Evolutionary conservation across 2,797 vertebrate species (phyloP).

Genomic region (Pseudomugil gertrudae): DNA sequence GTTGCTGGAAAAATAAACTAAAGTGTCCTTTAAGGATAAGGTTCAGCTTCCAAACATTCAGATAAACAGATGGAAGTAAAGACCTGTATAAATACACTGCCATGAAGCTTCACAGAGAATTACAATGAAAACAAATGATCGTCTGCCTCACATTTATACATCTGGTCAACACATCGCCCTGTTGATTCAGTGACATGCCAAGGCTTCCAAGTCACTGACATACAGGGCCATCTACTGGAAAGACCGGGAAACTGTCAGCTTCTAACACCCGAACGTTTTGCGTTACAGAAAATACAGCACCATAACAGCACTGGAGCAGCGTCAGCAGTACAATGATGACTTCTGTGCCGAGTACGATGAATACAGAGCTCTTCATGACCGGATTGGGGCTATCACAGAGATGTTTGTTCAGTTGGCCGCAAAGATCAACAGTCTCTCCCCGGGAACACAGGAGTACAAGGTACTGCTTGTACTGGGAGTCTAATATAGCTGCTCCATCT

Average conservation of each 20-base stretch:
- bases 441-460: slow-evolving; percentile 87
- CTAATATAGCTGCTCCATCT: slow-evolving; percentile 10
- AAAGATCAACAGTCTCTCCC: slow-evolving; percentile 85
- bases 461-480: slow-evolving; percentile 56
- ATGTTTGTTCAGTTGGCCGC: slow-evolving; percentile 87
- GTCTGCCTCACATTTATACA: slow-evolving; percentile 63
- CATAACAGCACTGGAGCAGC: slow-evolving; percentile 82
- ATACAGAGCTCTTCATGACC: slow-evolving; percentile 84
- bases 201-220: slow-evolving; percentile 1
- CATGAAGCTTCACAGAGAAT: slow-evolving; percentile 45
- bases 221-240: slow-evolving; percentile 69
- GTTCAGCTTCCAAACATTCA: slow-evolving; percentile 49
- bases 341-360: slow-evolving; percentile 87
- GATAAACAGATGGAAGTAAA: slow-evolving; percentile 47
- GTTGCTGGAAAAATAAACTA: slow-evolving; percentile 19
- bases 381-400: slow-evolving; percentile 81
- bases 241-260: background rate
- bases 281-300: slow-evolving; percentile 81
- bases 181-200: slow-evolving; percentile 44
- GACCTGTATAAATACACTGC: slow-evolving; percentile 46
- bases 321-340: slow-evolving; percentile 85
- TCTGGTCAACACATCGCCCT: slow-evolving; percentile 69
- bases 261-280: background rate
- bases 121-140: slow-evolving; percentile 56
- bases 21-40: slow-evolving; percentile 7